Evolutionary conservation across 2,888 invertebrate genomes (phyloP).

Genomic region (Dromius quadrimaculatus): DNA sequence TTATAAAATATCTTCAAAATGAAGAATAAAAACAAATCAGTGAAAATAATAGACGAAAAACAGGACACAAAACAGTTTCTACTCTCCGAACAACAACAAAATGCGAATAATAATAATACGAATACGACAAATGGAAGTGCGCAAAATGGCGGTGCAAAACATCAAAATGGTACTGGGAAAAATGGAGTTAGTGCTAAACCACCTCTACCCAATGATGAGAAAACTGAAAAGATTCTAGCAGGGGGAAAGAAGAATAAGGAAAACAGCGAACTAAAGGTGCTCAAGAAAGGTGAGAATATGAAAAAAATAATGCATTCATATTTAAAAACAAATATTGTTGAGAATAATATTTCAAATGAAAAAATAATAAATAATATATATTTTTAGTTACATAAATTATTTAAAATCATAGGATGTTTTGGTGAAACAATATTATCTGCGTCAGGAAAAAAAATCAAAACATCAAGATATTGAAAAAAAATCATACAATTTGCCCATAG

Average conservation of each 20-base stretch:
- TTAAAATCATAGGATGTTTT: too few relatives aligned
- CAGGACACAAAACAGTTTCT: conserved; percentile 42
- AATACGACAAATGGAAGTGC: conserved; percentile 25
- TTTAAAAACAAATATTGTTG: too few relatives aligned
- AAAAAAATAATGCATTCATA: too few relatives aligned
- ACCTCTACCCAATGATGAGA: conserved; percentile 39
- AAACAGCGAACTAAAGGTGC: conserved; percentile 38
- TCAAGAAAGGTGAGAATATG: conserved; percentile 53
- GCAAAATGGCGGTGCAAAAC: conserved; percentile 7
- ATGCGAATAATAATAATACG: conserved; percentile 13
- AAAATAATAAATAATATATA: too few relatives aligned
- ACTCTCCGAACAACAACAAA: conserved; percentile 40
- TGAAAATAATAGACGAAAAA: conserved; percentile 46
- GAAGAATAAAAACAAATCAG: conserved; percentile 47
- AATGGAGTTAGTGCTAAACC: conserved; percentile 38
- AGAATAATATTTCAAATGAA: too few relatives aligned
- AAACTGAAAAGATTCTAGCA: conserved; percentile 34
- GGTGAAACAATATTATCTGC: too few relatives aligned
- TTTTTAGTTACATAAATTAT: too few relatives aligned
- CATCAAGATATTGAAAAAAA: too few relatives aligned
- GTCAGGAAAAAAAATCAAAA: too few relatives aligned
- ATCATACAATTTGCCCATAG: too few relatives aligned
- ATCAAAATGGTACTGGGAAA: conserved; percentile 16
- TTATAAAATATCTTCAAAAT: conserved; percentile 27
- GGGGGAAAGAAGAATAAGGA: conserved; percentile 53